Base-by-base conservation (phyloP, 2,888 invertebrate species). In the Lochmaea crataegi region DNA sequence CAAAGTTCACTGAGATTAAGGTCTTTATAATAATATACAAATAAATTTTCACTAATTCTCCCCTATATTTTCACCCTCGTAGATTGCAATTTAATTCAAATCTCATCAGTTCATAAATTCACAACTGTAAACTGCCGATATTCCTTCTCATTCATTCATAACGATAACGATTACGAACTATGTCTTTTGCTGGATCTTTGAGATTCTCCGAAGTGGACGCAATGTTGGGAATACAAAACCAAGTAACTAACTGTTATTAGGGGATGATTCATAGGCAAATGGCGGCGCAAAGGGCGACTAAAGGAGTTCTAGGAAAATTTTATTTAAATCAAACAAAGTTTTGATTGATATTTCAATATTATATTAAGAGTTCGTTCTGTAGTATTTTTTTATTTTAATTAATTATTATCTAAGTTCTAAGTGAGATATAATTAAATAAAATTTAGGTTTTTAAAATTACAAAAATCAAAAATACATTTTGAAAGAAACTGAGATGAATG, bases 251-350 rank as follows among this genome's bases (percentile, higher is more conserved):
- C 79, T 76, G 78, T 79, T 81, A 80, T 79, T 78, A 79, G 77
- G 77, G 76, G 81, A 81, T 82, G 82, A 82, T 80, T 82, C 82
- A 82, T 81, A 80, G 16, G 77, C 78, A 77, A 80, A 80, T 78
- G 78, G 79, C 60, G 38, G 60, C 38, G 42, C n/a, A 63, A 42
- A 61, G 10, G 61, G 61, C n/a, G n/a, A 11, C n/a, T 32, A 14
- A 11, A 16, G n/a, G 42, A 16, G 12, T 1, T 16, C 58, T 9
- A 57, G 6, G 1, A 7, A 0, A 32, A 53, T n/a, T 53, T 53
- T n/a, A 53, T 53, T 10, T 18, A 53, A 53, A 53, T 9, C 53
- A n/a, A 53, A 42, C 42, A 48, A 48, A 16, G 12, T 9, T 18
- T 22, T 18, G 56, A 16, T 11, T 9, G 18, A 56, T 56, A 32